Conservation (phyloP, 2,113 vertebrate genomes). For the Asarcornis scutulata region DNA sequence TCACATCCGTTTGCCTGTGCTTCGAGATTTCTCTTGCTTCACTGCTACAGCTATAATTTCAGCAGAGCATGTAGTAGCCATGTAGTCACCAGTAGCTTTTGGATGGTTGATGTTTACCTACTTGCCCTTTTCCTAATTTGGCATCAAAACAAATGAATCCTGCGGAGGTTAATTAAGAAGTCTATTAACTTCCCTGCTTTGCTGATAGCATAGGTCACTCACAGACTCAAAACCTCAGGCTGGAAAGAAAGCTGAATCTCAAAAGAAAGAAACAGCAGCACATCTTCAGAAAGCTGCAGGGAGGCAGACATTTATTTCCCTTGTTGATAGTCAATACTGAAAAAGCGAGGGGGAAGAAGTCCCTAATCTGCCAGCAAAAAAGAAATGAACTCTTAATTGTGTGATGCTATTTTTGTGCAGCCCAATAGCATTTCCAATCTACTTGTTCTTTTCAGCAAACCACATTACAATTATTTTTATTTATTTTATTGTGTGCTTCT, state of each 20-base stretch:
- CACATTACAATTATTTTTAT: conserved; percentile 6
- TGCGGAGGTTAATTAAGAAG: conserved; percentile 42
- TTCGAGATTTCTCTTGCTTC: background rate
- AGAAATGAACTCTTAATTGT: background rate
- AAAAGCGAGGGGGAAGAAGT: background rate
- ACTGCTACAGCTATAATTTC: background rate
- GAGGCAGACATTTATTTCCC: conserved; percentile 44
- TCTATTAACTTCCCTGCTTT: conserved; percentile 6
- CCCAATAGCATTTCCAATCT: background rate
- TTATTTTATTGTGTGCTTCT: background rate
- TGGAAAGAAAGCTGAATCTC: conserved; percentile 12
- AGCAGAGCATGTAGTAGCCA: background rate
- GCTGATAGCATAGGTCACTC: background rate
- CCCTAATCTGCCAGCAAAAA: background rate
- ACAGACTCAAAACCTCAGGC: background rate
- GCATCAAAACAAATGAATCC: conserved; percentile 6
- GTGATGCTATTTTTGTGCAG: background rate
- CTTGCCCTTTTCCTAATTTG: background rate
- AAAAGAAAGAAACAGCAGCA: background rate
- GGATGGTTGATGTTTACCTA: background rate
- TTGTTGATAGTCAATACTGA: background rate
- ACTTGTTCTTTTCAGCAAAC: conserved; percentile 1
- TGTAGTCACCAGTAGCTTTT: background rate
- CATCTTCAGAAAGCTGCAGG: conserved; percentile 32
- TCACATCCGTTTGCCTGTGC: background rate